Evolutionary conservation across 2,888 invertebrate species (phyloP).

Genomic region (Sclerodermus sp.): DNA sequence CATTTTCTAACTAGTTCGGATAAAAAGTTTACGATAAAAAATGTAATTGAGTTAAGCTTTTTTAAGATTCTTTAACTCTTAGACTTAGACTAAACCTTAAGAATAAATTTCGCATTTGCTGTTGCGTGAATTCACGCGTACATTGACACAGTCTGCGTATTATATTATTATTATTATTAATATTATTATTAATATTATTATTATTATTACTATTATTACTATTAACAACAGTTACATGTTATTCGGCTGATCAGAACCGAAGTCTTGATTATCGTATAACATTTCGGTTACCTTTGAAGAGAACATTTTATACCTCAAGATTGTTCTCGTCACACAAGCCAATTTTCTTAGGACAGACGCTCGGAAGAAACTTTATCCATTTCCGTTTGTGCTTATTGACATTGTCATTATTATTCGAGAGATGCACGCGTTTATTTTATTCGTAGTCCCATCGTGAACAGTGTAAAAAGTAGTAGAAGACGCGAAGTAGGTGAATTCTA

Average conservation of each 20-base stretch:
- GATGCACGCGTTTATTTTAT: neutral
- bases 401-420: neutral
- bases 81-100: neutral
- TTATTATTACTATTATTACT: too few species aligned
- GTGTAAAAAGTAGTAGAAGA: conserved; percentile 35
- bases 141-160: too few species aligned
- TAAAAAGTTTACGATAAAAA: conserved; percentile 31
- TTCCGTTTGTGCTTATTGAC: conserved; percentile 29
- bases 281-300: too few species aligned
- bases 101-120: neutral
- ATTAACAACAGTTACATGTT: too few species aligned
- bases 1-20: conserved; percentile 26
- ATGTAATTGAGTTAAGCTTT: conserved; percentile 21
- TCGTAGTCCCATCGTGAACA: conserved; percentile 8
- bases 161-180: too few species aligned
- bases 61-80: conserved; percentile 8
- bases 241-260: too few species aligned
- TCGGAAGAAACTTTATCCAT: conserved; percentile 12
- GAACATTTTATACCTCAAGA: too few species aligned
- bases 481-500: conserved; percentile 23
- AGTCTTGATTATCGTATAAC: conserved; percentile 2
- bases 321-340: too few species aligned
- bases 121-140: conserved; percentile 6
- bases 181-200: too few species aligned
- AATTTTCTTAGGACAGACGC: neutral